Base-by-base conservation (phyloP, 1,140 invertebrate species). In the Portunus trituberculatus region DNA sequence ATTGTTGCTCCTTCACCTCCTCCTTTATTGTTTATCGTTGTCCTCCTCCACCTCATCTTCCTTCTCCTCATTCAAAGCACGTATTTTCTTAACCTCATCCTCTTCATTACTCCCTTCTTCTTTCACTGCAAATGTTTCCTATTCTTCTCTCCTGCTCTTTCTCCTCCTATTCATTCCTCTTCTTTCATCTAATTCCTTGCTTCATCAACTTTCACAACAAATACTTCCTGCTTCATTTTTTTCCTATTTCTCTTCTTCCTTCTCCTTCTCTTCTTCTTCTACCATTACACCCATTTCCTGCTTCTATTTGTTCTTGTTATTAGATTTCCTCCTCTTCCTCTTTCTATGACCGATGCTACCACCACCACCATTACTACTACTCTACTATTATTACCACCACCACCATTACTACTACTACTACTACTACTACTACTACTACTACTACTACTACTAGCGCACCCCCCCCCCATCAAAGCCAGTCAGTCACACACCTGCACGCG, bases 341-440 rank as follows among this genome's bases (percentile, higher is more conserved):
- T 20, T 76, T 12, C 59, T 76, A 76, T 20, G 7, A 76, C 59
- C 48, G 14, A 6, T 52, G 12, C 52, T 59, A 59, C 8, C 16
- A 20, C 52, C 16, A 59, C 52, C 20, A 25, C 20, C 20, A 25
- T 25, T 76, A 25, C 67, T 76, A 76, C 67, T 76, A 76, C 67
- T n/a, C 59, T 76, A 76, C 59, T 76, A 76, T 20, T 76, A 76
- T 20, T 76, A 76, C 59, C 20, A 76, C 59, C 20, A 76, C 59
- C 20, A 76, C 59, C 20, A 76, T 25, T 76, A 76, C 67, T 76
- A 76, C 67, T 76, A 76, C 67, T 76, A 76, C 67, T n/a, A 76
- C 67, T 76, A n/a, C 67, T 76, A 76, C 67, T 76, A 76, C 67
- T n/a, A 76, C 20, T 76, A 76, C 67, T 76, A 76, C 67, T 76